Base-by-base conservation (phyloP, 2,113 vertebrate genomes). In the Tringa solitaria region DNA sequence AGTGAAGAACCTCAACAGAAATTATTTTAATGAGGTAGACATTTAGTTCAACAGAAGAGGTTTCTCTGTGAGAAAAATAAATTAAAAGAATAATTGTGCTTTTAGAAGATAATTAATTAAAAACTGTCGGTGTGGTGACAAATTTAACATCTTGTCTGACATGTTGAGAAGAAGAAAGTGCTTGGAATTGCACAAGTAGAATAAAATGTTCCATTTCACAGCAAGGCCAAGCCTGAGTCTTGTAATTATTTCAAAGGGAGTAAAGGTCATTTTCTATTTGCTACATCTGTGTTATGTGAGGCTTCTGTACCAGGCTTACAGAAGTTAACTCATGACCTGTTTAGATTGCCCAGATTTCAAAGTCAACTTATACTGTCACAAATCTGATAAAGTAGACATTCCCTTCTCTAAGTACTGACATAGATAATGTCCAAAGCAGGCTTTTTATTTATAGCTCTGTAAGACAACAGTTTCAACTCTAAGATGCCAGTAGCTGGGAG, bases 61-160 rank as follows among this genome's bases (percentile, higher is more conserved):
- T 93, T 96, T 95, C 57, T 79, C 77, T 12, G 14, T 70, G 75
- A 93, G 93, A 95, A 96, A 97, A 97, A 91, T 68, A 96, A 97
- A 97, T 95, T 94, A 77, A 68, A 89, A 61, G 69, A 90, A 91
- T 79, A 83, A 87, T 75, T 87, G 77, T 90, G 32, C 73, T 87
- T 98, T 96, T 74, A 80, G 95, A 96, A 94, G 76, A 87, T 95
- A 97, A 98, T 97, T 98, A 97, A 97, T 97, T 97, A 95, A 98
- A 97, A 90, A 74, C 82, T 89, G 80, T 87, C 21, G 1, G 4
- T 89, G 53, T 91, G 79, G 92, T 95, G 95, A 88, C 91, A 94
- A 85, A 94, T 92, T 90, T 95, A 97, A 97, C 95, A 90, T 97
- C 96, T 93, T 91, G 39, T 82, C 95, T 97, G 94, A 95, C 61